Base-by-base conservation (phyloP, 2,888 invertebrate genomes). In the Ectobius pallidus region DNA sequence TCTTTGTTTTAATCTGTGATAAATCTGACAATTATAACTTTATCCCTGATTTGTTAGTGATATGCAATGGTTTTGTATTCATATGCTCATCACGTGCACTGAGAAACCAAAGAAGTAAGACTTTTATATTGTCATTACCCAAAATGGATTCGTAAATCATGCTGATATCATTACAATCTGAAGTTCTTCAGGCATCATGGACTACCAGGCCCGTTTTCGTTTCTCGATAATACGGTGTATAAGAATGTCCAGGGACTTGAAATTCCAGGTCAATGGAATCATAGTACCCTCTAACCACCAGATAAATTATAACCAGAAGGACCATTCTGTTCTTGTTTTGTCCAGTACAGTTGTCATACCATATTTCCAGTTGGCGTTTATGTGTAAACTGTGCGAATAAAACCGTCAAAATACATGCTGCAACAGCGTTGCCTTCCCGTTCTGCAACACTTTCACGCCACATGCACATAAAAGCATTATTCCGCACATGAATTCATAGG, bases 1-100 rank as follows among this genome's bases (percentile, higher is more conserved):
- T 39, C 39, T 39, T 52, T 52, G 52, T 52, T 52, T 52, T 52
- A 52, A 52, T 52, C 18, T 52, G 52, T 52, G 52, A 3, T 52
- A 52, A 52, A 52, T 52, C 52, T n/a, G n/a, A n/a, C n/a, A n/a
- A n/a, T n/a, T n/a, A n/a, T n/a, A n/a, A n/a, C n/a, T 52, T 52
- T 16, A 52, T 52, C 52, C 52, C 14, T 52, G 52, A 52, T 52
- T 52, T 52, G 52, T 52, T 52, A 52, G 52, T 3, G 7, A 52
- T 52, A 14, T 52, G 52, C 52, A 52, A 52, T 52, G 3, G 9
- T 52, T 1, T 52, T 52, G 52, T 52, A 6, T 52, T 52, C 18
- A 52, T 52, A 52, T n/a, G 18, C 18, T n/a, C 7, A 52, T 52
- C n/a, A 18, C 52, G 9, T 52, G 52, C 52, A 52, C 7, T n/a